Base-by-base conservation (phyloP, 2,113 vertebrate genomes). In the Lontra canadensis region DNA sequence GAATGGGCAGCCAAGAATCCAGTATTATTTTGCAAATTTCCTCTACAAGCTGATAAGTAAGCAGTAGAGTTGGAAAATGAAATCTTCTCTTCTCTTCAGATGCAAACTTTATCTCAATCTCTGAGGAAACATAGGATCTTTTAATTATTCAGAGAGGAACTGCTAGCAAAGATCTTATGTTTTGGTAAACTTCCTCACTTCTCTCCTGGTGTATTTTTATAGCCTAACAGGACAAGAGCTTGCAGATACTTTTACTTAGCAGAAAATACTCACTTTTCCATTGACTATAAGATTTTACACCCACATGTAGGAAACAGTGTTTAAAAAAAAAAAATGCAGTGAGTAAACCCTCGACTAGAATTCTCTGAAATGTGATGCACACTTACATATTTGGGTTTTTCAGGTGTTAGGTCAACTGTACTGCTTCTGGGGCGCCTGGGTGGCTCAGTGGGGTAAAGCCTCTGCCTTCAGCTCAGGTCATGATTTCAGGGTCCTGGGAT, bases 21-120 rank as follows among this genome's bases (percentile, higher is more conserved):
- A 82, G 25, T 23, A 36, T 84, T 55, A 34, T 76, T 91, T 90
- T 87, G 63, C 92, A 92, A 55, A 95, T 96, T 90, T 96, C 87
- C 89, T 97, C 74, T 65, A 23, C 15, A 21, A 94, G 42, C 82
- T 96, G 93, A 92, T 92, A 95, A 97, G 39, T 85, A 82, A 89
- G 63, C 69, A 67, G 94, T 36, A 20, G 89, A 84, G 44, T 7
- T 92, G 63, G 90, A 92, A 93, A 96, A 94, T 94, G 90, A 97
- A 95, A 96, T 78, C 85, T 47, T 63, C 59, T 79, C n/a, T 89
- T 81, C 55, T 84, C 69, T 92, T 76, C 31, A 81, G 69, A 55
- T 36, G 84, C 88, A n/a, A 55, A 88, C 44, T 90, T 84, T 52
- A 39, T 80, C 80, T 88, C 86, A n/a, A 15, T 61, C 12, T 11